A percentile compares a stretch with the other conserved stretches of the same genome.
Conservation (phyloP, 2,113 vertebrate species). For the Serilophus lunatus region DNA sequence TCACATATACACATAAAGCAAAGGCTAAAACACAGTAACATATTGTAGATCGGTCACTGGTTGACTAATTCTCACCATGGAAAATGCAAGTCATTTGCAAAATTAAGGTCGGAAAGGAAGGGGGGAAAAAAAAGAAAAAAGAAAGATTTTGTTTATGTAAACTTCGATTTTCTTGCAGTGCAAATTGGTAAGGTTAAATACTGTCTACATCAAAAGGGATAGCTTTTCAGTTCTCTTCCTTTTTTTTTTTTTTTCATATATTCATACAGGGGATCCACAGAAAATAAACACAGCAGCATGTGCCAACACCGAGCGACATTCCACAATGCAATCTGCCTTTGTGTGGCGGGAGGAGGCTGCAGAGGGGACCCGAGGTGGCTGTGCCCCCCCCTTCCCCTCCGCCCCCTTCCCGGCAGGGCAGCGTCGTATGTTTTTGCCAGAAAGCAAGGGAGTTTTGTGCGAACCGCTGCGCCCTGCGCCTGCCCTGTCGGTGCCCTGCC, state of each 20-base stretch:
- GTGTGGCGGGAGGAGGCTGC: slow-evolving; percentile 59
- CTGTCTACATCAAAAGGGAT: slow-evolving; percentile 66
- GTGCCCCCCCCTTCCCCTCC: not conserved
- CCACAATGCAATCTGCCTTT: slow-evolving; percentile 77
- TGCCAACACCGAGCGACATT: slow-evolving; percentile 83
- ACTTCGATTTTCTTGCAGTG: slow-evolving; percentile 81
- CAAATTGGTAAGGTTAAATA: slow-evolving; percentile 73
- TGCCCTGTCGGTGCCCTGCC: slow-evolving; percentile 25
- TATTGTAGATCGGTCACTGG: slow-evolving; percentile 54
- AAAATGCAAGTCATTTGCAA: slow-evolving; percentile 68
- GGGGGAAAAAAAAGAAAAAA: not conserved
- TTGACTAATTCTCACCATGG: slow-evolving; percentile 54
- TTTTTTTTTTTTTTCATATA: not conserved
- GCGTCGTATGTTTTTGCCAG: not conserved
- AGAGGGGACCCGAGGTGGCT: not conserved
- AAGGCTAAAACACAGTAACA: slow-evolving; percentile 50
- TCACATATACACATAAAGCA: slow-evolving; percentile 68
- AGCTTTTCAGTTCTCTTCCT: slow-evolving; percentile 33
- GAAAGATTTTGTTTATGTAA: slow-evolving; percentile 70
- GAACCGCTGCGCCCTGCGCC: slow-evolving; percentile 59
- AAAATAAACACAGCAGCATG: slow-evolving; percentile 83
- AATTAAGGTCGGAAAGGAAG: slow-evolving; percentile 41
- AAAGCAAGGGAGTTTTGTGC: slow-evolving; percentile 53
- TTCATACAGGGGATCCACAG: slow-evolving; percentile 86
- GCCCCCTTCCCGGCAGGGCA: not conserved